Percentiles rank a stretch among this genome's conserved stretches.
phyloP scores from a whole-genome alignment of 2,113 vertebrate species.

The Macroglossus sobrinus region DNA sequence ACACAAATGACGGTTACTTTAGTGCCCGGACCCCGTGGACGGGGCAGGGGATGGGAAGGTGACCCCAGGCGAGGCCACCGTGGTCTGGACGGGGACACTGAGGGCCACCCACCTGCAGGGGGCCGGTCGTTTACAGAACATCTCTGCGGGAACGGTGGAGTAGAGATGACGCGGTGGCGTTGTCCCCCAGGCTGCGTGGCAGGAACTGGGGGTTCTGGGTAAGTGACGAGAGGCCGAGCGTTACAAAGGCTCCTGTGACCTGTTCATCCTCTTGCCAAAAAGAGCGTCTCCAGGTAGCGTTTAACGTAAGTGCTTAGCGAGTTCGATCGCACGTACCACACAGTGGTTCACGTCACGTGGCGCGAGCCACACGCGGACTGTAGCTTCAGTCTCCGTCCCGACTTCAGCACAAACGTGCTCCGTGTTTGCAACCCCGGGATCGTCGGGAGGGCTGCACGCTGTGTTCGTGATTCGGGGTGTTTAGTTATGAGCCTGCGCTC shows the following conservation, averaged over 20 bases:
- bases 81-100: not conserved
- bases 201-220: not conserved
- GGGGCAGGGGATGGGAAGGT: not conserved
- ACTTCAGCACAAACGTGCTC: not conserved
- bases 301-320: not conserved
- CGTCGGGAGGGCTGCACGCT: not conserved
- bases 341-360: not conserved
- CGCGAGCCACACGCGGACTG: too few species aligned
- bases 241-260: not conserved
- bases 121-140: not conserved
- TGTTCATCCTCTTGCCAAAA: not conserved
- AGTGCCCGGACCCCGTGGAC: not conserved
- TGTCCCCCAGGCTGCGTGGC: not conserved
- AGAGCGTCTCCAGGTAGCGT: not conserved
- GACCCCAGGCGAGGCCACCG: not conserved
- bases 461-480: not conserved
- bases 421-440: not conserved
- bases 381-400: not conserved
- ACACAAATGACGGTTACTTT: not conserved
- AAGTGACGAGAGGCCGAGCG: not conserved
- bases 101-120: not conserved
- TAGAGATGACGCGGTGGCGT: not conserved
- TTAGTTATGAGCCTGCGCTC: not conserved
- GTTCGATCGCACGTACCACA: not conserved
- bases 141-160: not conserved